phyloP scores from a whole-genome alignment of 2,888 invertebrate species.

The Temnothorax ravouxi region DNA sequence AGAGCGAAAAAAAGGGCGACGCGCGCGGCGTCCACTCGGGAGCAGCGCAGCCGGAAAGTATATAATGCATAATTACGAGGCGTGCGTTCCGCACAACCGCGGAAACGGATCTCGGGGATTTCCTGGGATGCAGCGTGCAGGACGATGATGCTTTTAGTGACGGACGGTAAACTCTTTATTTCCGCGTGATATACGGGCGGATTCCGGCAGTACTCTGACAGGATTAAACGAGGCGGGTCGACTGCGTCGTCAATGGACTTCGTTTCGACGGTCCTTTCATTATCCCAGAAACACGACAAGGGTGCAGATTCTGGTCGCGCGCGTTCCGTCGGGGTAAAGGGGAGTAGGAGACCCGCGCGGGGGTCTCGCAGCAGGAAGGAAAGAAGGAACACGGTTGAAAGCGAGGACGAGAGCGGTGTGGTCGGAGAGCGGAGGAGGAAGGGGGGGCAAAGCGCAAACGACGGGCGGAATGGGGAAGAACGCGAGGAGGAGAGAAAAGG shows the following conservation, averaged over 20 bases:
- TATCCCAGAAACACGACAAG: slow-evolving; percentile 69
- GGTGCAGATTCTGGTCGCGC: slow-evolving; percentile 48
- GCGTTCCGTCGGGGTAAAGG: not conserved
- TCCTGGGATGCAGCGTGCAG: slow-evolving; percentile 65
- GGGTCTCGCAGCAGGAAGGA: slow-evolving; percentile 34
- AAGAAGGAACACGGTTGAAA: slow-evolving; percentile 36
- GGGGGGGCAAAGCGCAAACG: slow-evolving; percentile 17
- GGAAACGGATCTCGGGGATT: slow-evolving; percentile 55
- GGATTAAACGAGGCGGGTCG: slow-evolving; percentile 76
- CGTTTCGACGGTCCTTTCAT: slow-evolving; percentile 77
- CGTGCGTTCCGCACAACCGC: slow-evolving; percentile 47
- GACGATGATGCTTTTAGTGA: slow-evolving; percentile 73
- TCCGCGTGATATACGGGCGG: slow-evolving; percentile 75
- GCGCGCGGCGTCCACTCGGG: slow-evolving; percentile 4
- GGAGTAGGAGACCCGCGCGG: not conserved
- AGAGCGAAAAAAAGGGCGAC: not conserved
- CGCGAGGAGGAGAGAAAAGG: slow-evolving; percentile 36
- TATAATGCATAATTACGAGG: slow-evolving; percentile 49
- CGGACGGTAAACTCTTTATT: slow-evolving; percentile 77
- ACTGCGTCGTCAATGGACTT: slow-evolving; percentile 75
- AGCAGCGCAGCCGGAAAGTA: slow-evolving; percentile 29
- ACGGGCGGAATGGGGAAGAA: slow-evolving; percentile 44
- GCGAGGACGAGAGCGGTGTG: slow-evolving; percentile 32
- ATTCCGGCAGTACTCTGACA: slow-evolving; percentile 68
- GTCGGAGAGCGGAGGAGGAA: slow-evolving; percentile 21